Conservation (phyloP, 2,888 invertebrate genomes). For the Mimumesa dahlbomi region DNA sequence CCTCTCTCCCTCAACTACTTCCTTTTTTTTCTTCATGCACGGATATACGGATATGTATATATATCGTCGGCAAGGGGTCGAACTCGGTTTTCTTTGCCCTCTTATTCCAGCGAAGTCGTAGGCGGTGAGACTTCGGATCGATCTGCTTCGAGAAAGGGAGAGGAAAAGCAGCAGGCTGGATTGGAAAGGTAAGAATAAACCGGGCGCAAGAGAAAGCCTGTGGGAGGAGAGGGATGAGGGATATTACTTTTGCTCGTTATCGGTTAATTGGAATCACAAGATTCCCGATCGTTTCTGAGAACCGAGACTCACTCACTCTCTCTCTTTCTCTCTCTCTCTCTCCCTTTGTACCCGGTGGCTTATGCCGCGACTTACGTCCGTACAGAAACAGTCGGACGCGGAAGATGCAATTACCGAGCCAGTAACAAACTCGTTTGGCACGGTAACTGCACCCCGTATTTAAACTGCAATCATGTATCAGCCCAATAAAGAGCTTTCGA, state of each 20-base stretch:
- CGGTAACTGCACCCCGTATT: constrained; percentile 43
- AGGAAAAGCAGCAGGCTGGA: constrained; percentile 3
- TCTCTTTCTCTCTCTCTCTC: too few species aligned
- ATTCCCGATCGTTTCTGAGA: constrained; percentile 61
- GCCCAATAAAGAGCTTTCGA: constrained; percentile 45
- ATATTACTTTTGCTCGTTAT: constrained; percentile 69
- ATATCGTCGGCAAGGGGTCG: not conserved
- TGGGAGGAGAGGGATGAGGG: constrained; percentile 23
- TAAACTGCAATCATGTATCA: constrained; percentile 51
- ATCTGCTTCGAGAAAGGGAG: constrained; percentile 31
- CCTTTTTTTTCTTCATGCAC: not conserved
- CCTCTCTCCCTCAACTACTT: not conserved
- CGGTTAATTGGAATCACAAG: constrained; percentile 69
- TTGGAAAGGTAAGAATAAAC: constrained; percentile 1
- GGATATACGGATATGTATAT: not conserved
- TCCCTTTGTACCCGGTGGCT: constrained; percentile 49
- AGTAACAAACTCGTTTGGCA: constrained; percentile 55
- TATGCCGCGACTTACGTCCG: constrained; percentile 53
- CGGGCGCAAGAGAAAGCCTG: not conserved
- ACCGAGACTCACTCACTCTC: constrained; percentile 29
- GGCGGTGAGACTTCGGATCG: constrained; percentile 40
- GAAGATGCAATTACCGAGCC: constrained; percentile 60
- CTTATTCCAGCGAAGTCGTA: constrained; percentile 25
- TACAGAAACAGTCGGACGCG: constrained; percentile 39
- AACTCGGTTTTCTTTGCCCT: constrained; percentile 5